Percentiles rank a stretch among this genome's conserved stretches.
Conservation (phyloP, 2,888 invertebrate genomes). For the Taphrorychus bicolor region DNA sequence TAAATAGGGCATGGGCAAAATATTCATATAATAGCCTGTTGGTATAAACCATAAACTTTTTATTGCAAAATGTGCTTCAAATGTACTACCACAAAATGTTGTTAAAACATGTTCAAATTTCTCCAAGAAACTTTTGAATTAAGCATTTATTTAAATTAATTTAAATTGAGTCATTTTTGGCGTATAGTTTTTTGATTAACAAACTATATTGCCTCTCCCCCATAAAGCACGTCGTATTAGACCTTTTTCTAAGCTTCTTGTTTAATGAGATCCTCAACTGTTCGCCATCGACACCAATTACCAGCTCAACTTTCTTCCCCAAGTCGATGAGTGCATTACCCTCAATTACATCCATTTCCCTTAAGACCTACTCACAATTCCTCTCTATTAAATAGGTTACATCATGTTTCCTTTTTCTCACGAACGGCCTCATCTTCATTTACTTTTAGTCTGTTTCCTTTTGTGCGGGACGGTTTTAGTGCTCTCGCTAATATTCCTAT, state of each 20-base stretch:
- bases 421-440: constrained; percentile 15
- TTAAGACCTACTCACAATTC: neutral
- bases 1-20: too few species aligned
- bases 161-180: too few species aligned
- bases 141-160: too few species aligned
- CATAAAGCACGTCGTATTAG: too few species aligned
- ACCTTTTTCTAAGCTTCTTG: neutral
- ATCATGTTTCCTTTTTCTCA: constrained; percentile 20
- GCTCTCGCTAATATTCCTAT: constrained; percentile 19
- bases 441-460: constrained; percentile 21
- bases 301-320: neutral
- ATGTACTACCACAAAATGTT: too few species aligned
- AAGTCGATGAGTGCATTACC: neutral
- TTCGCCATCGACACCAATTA: neutral
- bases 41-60: too few species aligned
- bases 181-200: too few species aligned
- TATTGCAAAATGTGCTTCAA: too few species aligned
- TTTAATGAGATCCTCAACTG: neutral
- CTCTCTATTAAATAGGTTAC: neutral
- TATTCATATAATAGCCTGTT: too few species aligned
- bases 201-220: too few species aligned
- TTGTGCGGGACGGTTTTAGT: constrained; percentile 33
- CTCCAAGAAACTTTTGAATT: too few species aligned
- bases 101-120: too few species aligned
- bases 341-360: neutral